These are phyloP conservation scores for Phymatocera aterrima DNA, from an alignment of 2,888 invertebrate genomes.

Conservation along the genomic window DNA sequence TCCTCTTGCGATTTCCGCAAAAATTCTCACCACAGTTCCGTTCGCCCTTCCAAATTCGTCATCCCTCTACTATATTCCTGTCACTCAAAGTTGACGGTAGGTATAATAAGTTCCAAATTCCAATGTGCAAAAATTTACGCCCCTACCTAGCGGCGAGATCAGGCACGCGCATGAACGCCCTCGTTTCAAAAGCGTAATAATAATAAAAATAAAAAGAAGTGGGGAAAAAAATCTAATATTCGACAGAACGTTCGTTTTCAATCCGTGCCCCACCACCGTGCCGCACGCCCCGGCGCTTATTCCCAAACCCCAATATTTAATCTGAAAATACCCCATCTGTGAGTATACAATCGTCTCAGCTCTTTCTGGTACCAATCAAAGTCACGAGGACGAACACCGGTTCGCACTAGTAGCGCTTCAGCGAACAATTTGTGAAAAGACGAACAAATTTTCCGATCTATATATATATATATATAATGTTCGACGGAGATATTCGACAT, in stretches of 20 bases:
- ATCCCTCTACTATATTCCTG: conserved; percentile 1
- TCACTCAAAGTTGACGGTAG: conserved; percentile 13
- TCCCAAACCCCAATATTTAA: conserved; percentile 6
- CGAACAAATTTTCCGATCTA: no score
- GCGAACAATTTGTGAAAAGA: no score
- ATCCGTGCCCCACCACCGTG: not conserved
- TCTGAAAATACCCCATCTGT: not conserved
- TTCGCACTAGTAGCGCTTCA: no score
- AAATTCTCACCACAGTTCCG: conserved; percentile 14
- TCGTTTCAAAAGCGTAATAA: not conserved
- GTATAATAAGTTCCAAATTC: conserved; percentile 48
- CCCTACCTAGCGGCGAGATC: conserved; percentile 44
- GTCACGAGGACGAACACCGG: no score
- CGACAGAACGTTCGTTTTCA: conserved; percentile 11
- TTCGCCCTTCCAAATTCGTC: not conserved
- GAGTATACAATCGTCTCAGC: not conserved
- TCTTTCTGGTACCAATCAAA: no score
- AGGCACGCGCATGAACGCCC: not conserved
- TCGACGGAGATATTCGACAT: no score
- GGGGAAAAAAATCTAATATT: not conserved
- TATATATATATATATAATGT: no score
- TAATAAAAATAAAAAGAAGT: not conserved
- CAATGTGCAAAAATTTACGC: conserved; percentile 49
- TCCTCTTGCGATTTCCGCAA: not conserved
- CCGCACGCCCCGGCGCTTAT: not conserved